Conservation (phyloP, 37 sponge, comb jelly and placozoan genomes). For the Hormiphora californensis region DNA sequence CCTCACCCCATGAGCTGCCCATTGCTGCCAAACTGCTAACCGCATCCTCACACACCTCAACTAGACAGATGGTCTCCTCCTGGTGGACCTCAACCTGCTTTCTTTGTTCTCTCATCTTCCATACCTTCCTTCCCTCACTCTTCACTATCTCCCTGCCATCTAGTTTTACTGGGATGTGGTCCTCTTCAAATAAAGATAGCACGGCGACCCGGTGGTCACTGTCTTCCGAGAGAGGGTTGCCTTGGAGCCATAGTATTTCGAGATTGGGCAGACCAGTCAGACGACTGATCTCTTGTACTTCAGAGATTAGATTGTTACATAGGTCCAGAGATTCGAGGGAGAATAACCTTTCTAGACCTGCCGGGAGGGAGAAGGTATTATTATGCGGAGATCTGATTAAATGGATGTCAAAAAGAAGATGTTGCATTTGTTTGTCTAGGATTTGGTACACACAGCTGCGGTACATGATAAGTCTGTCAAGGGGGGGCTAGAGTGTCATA, state of each 20-base stretch:
- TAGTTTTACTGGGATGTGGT: background rate
- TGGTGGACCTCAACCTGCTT: background rate
- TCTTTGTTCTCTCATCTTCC: background rate
- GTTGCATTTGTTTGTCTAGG: too few relatives aligned
- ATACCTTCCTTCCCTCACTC: background rate
- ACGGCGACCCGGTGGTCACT: background rate
- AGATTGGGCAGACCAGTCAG: background rate
- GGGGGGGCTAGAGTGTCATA: too few relatives aligned
- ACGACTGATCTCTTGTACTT: background rate
- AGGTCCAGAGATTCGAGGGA: background rate
- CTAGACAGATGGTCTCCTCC: constrained; percentile 9
- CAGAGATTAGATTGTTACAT: background rate
- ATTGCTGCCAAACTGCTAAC: background rate
- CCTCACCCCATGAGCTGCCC: background rate
- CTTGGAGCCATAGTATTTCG: background rate
- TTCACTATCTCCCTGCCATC: background rate
- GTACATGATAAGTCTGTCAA: too few relatives aligned
- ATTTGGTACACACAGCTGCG: too few relatives aligned
- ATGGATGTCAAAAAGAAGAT: too few relatives aligned
- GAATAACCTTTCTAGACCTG: constrained; percentile 21
- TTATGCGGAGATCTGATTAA: too few relatives aligned
- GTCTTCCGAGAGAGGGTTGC: background rate
- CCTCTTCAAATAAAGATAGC: background rate
- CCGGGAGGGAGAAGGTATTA: too few relatives aligned
- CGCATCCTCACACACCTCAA: background rate